Base-by-base conservation (phyloP, 2,888 invertebrate species). In the Muscina levida region DNA sequence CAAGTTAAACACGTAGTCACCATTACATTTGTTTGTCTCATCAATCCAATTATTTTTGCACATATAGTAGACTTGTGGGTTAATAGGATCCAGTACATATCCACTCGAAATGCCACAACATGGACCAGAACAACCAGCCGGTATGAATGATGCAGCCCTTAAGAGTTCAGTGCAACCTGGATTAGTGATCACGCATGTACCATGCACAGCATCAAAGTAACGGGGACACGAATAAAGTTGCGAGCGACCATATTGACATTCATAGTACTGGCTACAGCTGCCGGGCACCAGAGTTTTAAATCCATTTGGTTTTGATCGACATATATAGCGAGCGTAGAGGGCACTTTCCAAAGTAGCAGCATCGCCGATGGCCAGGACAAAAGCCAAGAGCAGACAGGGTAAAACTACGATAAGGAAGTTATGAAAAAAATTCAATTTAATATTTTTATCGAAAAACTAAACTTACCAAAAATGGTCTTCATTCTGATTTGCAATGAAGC, bases 211-310 rank as follows among this genome's bases (percentile, higher is more conserved):
- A 79, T 89, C 88, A 83, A 83, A 89, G 2, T 82, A 85, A 0
- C 72, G 77, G 3, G 86, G 81, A 39, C 89, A 89, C 0, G 72
- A 75, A 51, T 66, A 83, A 22, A 86, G 62, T 2, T 77, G 13
- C 13, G 87, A 85, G 2, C 73, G 24, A 2, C 86, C 86, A 46
- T 83, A 82, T 65, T 85, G 84, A 19, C 90, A 89, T 77, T 87
- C 86, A 19, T 87, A 89, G 83, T 85, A 89, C 67, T 86, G 84
- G 0, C 85, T 86, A 66, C 89, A 89, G 71, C 88, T 88, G 15
- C 90, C 90, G 1, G 89, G 89, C 1, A 89, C 88, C 11, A 89
- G 62, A 2, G 86, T 82, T 1, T 85, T 86, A 72, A 84, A 86
- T 15, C 89, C 90, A 77, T 88, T 77, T 0, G 57, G n/a, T 67